Base-by-base conservation (phyloP, 2,888 invertebrate genomes). In the Heliconius cydno region DNA sequence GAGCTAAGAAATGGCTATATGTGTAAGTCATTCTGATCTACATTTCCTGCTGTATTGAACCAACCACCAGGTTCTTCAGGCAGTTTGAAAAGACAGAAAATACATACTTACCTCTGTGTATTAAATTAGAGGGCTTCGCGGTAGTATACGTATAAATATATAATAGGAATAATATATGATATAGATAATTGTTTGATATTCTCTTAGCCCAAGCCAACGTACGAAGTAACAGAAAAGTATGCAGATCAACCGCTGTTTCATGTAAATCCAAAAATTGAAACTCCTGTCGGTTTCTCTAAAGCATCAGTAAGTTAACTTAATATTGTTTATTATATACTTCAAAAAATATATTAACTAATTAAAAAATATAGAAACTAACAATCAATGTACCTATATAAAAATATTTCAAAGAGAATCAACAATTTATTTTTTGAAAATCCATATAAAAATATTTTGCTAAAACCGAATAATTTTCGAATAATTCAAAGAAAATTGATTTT, bases 181-280 rank as follows among this genome's bases (percentile, higher is more conserved):
- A 7, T 25, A 70, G 7, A 0, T 7, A 41, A 41, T 70, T 22
- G 1, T 46, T 63, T n/a, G 6, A n/a, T 19, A 60, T 41, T 60
- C 74, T 70, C 68, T 34, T 68, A 85, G 85, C 82, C 80, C 60
- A 84, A 90, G 84, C 87, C 89, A 52, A 86, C 89, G 2, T 94
- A 94, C 82, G 94, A 94, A 86, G 94, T 95, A 3, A 94, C 94
- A 34, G 94, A 94, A 82, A 92, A 91, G 81, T 90, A 89, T 78
- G 84, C 87, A 57, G 94, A 94, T 34, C 87, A 85, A 30, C 84
- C 86, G 22, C 81, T 88, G 46, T 90, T 88, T 80, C 90, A 89
- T 66, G 84, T 90, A 76, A 88, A 84, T 68, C 85, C 91, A 15
- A 94, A 91, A 84, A 88, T 94, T 63, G 91, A 91, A 84, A 81